Conservation (phyloP, 2,797 vertebrate species). For the Paramormyrops hopkinsi region DNA sequence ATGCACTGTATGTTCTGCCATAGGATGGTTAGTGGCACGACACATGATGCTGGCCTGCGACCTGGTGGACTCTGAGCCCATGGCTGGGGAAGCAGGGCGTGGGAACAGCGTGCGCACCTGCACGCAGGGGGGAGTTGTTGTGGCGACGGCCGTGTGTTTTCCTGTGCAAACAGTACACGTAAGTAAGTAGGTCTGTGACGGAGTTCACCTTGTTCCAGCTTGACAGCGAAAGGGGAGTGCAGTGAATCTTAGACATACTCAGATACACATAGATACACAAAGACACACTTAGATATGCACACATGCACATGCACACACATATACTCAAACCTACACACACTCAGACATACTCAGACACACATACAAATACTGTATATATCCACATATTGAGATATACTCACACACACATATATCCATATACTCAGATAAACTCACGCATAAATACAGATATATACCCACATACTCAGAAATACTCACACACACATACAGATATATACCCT, state of each 20-base stretch:
- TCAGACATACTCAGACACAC: not conserved
- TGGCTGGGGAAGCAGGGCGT: not conserved
- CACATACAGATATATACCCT: not conserved
- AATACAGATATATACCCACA: not conserved
- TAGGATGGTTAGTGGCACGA: not conserved
- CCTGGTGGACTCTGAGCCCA: conserved; percentile 12
- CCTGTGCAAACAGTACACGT: conserved; percentile 16
- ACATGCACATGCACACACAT: not conserved
- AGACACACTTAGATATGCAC: not conserved
- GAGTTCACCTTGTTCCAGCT: not conserved
- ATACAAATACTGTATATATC: not conserved
- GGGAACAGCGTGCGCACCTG: not conserved
- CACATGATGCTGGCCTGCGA: not conserved
- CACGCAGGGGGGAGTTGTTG: conserved; percentile 7
- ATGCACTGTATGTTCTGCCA: not conserved
- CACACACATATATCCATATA: not conserved
- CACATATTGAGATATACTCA: not conserved
- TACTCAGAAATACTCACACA: not conserved
- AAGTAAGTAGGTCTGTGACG: conserved; percentile 14
- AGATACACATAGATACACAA: not conserved
- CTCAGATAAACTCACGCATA: not conserved
- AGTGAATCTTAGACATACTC: not conserved
- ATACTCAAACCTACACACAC: not conserved
- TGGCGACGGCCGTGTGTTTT: conserved; percentile 22
- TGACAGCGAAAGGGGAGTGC: not conserved